A percentile compares a stretch with the other conserved stretches of the same genome.
phyloP scores from a whole-genome alignment of 2,797 vertebrate genomes.

The Pangasius macronema region DNA sequence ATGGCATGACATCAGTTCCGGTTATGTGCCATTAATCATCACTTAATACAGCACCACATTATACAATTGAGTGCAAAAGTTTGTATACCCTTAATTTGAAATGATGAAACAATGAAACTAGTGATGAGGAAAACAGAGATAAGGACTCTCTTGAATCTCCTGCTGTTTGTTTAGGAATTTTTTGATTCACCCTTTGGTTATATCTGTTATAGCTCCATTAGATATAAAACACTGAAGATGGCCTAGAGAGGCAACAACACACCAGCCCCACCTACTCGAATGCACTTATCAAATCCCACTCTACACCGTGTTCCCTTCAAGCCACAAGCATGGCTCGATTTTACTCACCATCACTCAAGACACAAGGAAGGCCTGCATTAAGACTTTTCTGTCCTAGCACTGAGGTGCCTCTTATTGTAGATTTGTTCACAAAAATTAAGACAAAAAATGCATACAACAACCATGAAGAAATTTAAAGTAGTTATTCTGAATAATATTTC shows the following conservation, averaged over 20 bases:
- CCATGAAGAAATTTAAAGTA: neutral
- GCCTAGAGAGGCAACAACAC: neutral
- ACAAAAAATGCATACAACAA: neutral
- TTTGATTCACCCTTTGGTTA: neutral
- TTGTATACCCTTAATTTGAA: neutral
- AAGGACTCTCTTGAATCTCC: neutral
- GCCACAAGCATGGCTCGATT: neutral
- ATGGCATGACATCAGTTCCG: neutral
- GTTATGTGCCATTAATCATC: neutral
- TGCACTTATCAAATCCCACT: neutral
- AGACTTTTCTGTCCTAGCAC: neutral
- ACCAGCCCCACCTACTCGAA: slow-evolving; percentile 1
- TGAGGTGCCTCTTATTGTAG: neutral
- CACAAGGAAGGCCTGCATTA: neutral
- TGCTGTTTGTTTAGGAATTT: neutral
- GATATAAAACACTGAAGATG: slow-evolving; percentile 8
- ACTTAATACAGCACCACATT: neutral
- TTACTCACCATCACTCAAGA: neutral
- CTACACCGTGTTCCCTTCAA: neutral
- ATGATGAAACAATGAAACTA: neutral
- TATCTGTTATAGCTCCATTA: neutral
- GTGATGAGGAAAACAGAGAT: no score
- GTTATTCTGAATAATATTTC: neutral
- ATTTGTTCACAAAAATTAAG: neutral
- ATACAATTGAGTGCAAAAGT: neutral